A percentile compares a stretch with the other conserved stretches of the same genome.
Conservation (phyloP, 2,888 invertebrate genomes). For the Melanargia galathea region DNA sequence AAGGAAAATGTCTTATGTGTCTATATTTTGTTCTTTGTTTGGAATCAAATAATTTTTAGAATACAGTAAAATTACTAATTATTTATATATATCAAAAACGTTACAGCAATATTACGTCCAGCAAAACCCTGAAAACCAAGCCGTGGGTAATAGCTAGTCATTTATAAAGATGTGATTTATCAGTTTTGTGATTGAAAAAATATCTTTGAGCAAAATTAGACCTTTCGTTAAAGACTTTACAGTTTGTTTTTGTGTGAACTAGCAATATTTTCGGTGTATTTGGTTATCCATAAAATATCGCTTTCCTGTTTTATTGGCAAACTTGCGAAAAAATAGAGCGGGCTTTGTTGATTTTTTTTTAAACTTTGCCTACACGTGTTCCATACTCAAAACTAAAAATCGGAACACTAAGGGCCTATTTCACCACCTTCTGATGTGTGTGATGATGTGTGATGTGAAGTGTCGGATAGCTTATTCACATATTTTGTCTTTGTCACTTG, state of each 20-base stretch:
- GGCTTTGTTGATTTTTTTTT: neutral
- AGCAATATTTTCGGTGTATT: conserved; percentile 5
- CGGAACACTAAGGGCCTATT: no score
- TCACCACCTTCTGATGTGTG: no score
- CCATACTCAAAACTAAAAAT: no score
- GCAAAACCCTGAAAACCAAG: neutral
- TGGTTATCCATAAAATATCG: conserved; percentile 26
- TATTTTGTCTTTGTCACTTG: no score
- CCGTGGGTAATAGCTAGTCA: neutral
- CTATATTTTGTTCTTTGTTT: no score
- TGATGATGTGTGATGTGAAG: no score
- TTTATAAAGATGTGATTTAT: conserved; percentile 39
- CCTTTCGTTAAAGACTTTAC: neutral
- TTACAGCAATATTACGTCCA: neutral
- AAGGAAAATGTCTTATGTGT: no score
- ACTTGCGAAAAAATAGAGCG: conserved; percentile 24
- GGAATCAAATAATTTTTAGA: no score
- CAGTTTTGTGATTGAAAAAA: conserved; percentile 32
- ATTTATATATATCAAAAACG: neutral
- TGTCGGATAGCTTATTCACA: no score
- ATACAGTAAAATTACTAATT: neutral
- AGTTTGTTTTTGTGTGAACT: neutral
- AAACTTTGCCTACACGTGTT: neutral
- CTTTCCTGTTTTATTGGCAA: conserved; percentile 19
- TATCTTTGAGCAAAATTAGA: conserved; percentile 3